Percentiles rank a stretch among this genome's conserved stretches.
These are phyloP conservation scores for Pteronura brasiliensis DNA, from an alignment of 2,113 vertebrate species.

Conservation along the genomic window DNA sequence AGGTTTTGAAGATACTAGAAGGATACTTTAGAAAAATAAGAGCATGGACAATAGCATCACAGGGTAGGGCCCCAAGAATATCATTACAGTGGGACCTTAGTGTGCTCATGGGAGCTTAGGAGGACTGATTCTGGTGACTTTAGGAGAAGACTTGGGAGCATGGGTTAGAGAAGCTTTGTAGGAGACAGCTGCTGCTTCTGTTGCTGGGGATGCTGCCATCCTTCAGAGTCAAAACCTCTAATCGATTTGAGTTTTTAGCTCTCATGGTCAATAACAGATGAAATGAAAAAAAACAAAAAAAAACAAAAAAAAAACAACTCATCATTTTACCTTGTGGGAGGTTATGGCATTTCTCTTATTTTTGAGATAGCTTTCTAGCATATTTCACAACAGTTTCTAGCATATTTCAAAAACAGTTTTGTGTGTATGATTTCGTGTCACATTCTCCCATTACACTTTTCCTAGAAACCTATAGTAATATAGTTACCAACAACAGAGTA, in stretches of 20 bases:
- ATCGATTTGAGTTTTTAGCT: neutral
- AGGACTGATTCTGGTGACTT: neutral
- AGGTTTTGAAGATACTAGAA: neutral
- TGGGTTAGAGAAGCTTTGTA: neutral
- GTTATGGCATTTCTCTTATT: neutral
- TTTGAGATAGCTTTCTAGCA: neutral
- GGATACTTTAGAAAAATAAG: neutral
- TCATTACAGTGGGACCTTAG: neutral
- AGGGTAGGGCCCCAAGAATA: neutral
- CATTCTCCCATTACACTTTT: neutral
- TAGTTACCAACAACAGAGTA: neutral
- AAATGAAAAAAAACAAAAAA: neutral
- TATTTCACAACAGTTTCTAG: neutral
- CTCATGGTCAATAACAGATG: neutral
- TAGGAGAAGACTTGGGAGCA: neutral
- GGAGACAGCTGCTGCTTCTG: neutral
- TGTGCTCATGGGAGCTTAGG: neutral
- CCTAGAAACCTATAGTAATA: neutral
- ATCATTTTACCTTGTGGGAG: neutral
- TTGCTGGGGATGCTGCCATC: neutral
- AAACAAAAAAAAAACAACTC: neutral
- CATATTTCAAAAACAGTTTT: neutral
- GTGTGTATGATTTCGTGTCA: neutral
- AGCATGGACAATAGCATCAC: neutral
- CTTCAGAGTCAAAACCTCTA: neutral